These are phyloP conservation scores for Aphis craccivora DNA, from an alignment of 1,140 invertebrate species.

Conservation along the genomic window DNA sequence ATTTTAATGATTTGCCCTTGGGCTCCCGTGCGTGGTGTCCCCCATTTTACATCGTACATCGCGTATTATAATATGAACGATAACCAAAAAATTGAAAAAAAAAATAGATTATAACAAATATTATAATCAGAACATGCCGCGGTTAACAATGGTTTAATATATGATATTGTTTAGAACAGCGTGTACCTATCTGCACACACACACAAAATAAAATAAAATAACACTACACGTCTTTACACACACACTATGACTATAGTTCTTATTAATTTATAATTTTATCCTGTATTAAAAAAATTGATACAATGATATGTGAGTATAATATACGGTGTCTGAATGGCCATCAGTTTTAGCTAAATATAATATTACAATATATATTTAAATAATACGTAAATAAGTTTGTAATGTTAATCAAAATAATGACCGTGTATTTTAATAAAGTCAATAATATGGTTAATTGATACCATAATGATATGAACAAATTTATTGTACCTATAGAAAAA, in stretches of 20 bases:
- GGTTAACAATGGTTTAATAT: neutral
- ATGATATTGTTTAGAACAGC: neutral
- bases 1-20: slow-evolving; percentile 50
- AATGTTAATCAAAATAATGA: neutral
- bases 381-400: neutral
- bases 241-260: neutral
- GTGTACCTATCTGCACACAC: neutral
- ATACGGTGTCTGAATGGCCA: neutral
- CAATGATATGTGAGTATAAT: neutral
- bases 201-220: no score
- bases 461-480: neutral
- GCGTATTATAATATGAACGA: neutral
- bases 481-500: neutral
- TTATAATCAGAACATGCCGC: neutral
- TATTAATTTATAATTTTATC: neutral
- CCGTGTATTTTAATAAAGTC: neutral
- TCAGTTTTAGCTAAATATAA: neutral
- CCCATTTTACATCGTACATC: neutral
- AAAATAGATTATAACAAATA: slow-evolving; percentile 24
- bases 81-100: slow-evolving; percentile 4
- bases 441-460: neutral
- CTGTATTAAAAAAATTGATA: neutral
- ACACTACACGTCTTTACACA: neutral
- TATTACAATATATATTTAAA: neutral
- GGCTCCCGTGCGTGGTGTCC: slow-evolving; percentile 43